These are phyloP conservation scores for Allochrocebus solatus DNA, from an alignment of 2,797 vertebrate species.

Conservation along the genomic window DNA sequence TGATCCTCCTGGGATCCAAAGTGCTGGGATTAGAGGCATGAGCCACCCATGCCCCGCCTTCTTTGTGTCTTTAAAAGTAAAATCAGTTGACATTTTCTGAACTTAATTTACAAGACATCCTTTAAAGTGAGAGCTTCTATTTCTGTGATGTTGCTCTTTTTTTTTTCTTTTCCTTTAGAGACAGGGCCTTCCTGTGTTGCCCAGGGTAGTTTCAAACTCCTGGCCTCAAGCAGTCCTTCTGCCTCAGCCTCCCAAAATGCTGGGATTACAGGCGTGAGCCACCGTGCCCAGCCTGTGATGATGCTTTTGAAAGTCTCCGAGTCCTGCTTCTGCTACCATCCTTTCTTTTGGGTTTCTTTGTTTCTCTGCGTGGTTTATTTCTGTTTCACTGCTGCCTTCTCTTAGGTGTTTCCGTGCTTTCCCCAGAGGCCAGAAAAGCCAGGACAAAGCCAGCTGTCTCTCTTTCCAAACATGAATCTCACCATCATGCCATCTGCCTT, in stretches of 20 bases:
- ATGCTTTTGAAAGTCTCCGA: not conserved
- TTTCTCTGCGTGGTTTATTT: conserved; percentile 61
- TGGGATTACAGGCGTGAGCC: not conserved
- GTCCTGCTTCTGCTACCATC: not conserved
- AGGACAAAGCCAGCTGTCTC: conserved; percentile 60
- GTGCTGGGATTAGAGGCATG: not conserved
- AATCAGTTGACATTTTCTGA: conserved; percentile 18
- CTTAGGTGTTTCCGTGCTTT: conserved; percentile 63
- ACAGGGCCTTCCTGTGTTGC: not conserved
- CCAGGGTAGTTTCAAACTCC: not conserved
- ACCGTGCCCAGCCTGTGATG: not conserved
- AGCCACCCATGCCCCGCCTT: not conserved
- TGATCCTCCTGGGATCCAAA: not conserved
- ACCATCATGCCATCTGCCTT: conserved; percentile 23
- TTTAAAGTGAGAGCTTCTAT: not conserved
- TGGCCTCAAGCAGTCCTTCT: not conserved
- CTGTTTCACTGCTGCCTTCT: conserved; percentile 77
- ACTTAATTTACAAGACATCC: not conserved
- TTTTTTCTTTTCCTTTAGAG: not conserved
- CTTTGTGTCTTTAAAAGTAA: not conserved
- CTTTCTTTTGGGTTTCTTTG: conserved; percentile 52
- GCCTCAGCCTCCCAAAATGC: not conserved
- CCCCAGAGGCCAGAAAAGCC: conserved; percentile 70
- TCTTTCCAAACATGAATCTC: conserved; percentile 69
- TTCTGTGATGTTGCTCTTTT: not conserved